Evolutionary conservation across 1,140 invertebrate species (phyloP).

Genomic region (Popillia japonica): DNA sequence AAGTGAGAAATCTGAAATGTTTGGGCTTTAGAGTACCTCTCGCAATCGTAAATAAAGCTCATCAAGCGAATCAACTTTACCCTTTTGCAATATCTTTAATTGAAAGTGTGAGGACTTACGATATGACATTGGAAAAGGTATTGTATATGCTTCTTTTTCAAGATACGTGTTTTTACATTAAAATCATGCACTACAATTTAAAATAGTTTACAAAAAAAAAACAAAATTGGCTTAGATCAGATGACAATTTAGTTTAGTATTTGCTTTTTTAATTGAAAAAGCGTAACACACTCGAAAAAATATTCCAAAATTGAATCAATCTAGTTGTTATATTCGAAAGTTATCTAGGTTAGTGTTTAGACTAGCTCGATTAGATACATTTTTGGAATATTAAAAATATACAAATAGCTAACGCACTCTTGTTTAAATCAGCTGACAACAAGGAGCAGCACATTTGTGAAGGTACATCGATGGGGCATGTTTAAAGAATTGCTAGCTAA

Average conservation of each 20-base stretch:
- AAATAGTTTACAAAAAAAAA: too few relatives aligned
- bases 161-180: background rate
- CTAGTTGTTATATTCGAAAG: background rate
- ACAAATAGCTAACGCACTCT: constrained; percentile 5
- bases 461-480: constrained; percentile 34
- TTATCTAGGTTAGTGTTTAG: background rate
- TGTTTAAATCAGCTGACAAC: constrained; percentile 44
- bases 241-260: too few relatives aligned
- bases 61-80: constrained; percentile 98
- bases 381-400: constrained; percentile 22
- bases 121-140: constrained; percentile 96
- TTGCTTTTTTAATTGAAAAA: too few relatives aligned
- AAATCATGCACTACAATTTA: background rate
- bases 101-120: constrained; percentile 96
- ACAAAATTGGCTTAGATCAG: too few relatives aligned
- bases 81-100: constrained; percentile 99
- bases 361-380: background rate
- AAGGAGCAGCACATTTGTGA: constrained; percentile 42
- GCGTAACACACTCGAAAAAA: background rate
- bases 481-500: constrained; percentile 22
- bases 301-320: constrained; percentile 24
- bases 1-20: constrained; percentile 96
- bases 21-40: constrained; percentile 96
- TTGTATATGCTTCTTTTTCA: constrained; percentile 50
- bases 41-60: constrained; percentile 98